Conservation (phyloP, 2,113 vertebrate species). For the Hippocampus guttulatus region DNA sequence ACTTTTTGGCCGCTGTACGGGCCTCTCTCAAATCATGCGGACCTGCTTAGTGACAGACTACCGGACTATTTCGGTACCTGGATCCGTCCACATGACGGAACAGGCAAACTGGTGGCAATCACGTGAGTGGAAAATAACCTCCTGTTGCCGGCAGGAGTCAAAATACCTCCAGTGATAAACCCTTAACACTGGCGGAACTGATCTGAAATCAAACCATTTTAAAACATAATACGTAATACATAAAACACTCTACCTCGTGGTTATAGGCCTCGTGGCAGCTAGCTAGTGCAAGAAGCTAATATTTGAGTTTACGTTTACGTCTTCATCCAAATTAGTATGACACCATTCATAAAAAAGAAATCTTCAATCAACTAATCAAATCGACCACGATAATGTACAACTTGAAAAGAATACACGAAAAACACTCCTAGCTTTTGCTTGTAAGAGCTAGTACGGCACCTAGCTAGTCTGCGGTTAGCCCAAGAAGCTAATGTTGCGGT, state of each 20-base stretch:
- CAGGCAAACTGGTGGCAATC: background rate
- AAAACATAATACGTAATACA: background rate
- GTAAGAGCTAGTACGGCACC: background rate
- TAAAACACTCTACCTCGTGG: no score
- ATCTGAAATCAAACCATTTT: background rate
- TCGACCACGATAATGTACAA: background rate
- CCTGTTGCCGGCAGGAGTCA: background rate
- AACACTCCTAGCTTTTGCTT: background rate
- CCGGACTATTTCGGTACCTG: slow-evolving; percentile 13
- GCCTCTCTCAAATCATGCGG: slow-evolving; percentile 38
- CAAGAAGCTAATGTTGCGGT: background rate
- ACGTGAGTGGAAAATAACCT: background rate
- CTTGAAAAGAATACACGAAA: background rate
- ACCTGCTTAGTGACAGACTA: slow-evolving; percentile 42
- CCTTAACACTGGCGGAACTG: background rate
- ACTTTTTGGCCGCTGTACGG: background rate
- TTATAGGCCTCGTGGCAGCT: no score
- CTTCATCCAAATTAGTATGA: background rate
- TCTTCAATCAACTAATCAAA: background rate
- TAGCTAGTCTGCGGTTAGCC: background rate
- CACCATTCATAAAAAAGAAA: background rate
- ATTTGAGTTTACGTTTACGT: background rate
- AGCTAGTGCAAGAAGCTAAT: background rate
- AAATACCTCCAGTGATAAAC: background rate
- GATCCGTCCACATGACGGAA: background rate